A percentile compares a stretch with the other conserved stretches of the same genome.
phyloP scores from a whole-genome alignment of 92 coral and sea anemone species.

The Porites cylindrica region DNA sequence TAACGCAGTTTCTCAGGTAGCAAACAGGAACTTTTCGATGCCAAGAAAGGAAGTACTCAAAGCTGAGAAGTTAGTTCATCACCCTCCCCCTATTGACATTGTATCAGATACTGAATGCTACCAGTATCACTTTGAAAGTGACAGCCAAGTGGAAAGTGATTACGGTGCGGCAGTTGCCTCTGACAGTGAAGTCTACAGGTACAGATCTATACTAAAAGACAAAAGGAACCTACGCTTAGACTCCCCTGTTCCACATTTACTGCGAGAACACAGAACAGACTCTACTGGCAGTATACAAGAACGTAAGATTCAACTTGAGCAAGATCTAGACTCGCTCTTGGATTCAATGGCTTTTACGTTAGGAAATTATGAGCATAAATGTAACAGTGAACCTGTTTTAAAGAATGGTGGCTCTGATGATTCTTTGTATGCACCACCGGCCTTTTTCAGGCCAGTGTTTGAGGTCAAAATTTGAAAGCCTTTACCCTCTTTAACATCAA shows the following conservation, averaged over 20 bases:
- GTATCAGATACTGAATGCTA: conserved; percentile 87
- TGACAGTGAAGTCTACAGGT: conserved; percentile 82
- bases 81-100: conserved; percentile 70
- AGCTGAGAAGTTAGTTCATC: conserved; percentile 60
- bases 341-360: conserved; percentile 93
- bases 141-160: conserved; percentile 81
- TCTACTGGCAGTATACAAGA: conserved; percentile 80
- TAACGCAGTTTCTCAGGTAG: conserved; percentile 32
- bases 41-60: conserved; percentile 24
- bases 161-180: conserved; percentile 76
- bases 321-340: conserved; percentile 88
- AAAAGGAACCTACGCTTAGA: conserved; percentile 77
- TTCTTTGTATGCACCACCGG: conserved; percentile 69
- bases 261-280: conserved; percentile 63
- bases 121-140: conserved; percentile 75
- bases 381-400: conserved; percentile 11
- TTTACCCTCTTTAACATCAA: background rate
- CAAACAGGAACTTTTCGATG: background rate
- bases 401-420: conserved; percentile 49
- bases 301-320: conserved; percentile 86
- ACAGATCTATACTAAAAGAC: conserved; percentile 66
- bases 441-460: conserved; percentile 90
- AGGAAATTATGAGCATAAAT: conserved; percentile 37
- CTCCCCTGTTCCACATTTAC: conserved; percentile 77
- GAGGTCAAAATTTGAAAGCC: conserved; percentile 87